Percentiles rank a stretch among this genome's conserved stretches.
These are phyloP conservation scores for Tanypteryx hageni DNA, from an alignment of 2,888 invertebrate genomes.

Conservation along the genomic window DNA sequence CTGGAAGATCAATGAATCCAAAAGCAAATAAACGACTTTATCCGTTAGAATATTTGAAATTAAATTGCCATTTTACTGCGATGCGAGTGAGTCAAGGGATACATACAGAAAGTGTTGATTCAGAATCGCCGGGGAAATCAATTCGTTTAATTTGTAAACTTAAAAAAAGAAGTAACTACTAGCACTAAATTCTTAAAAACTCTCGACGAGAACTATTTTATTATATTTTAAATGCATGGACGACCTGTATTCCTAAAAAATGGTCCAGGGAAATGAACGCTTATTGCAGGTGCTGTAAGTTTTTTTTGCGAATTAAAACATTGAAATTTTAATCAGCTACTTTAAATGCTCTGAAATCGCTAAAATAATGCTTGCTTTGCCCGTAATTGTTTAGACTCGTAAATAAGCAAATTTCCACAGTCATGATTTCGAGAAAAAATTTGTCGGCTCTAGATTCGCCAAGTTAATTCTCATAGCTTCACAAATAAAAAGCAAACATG, in stretches of 20 bases:
- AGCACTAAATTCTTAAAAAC: background rate
- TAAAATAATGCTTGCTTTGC: background rate
- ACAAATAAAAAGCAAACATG: background rate
- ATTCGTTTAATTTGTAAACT: constrained; percentile 24
- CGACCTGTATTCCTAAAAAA: no score
- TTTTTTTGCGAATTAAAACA: no score
- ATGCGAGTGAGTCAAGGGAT: background rate
- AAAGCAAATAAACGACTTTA: background rate
- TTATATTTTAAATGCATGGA: no score
- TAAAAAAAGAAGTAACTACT: background rate
- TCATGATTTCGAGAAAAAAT: background rate
- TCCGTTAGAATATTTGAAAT: background rate
- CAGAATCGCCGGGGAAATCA: background rate
- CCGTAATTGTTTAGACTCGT: background rate
- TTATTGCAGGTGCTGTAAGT: no score
- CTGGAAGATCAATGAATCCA: background rate
- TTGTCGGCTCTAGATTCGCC: background rate
- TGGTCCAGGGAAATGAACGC: no score
- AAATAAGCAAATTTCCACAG: background rate
- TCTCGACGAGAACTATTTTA: no score
- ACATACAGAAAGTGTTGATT: background rate
- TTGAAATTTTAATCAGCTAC: no score
- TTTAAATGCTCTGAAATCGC: no score
- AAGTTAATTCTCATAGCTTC: background rate
- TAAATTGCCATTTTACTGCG: background rate